Evolutionary conservation across 2,113 vertebrate species (phyloP).

Genomic region (Lota lota): DNA sequence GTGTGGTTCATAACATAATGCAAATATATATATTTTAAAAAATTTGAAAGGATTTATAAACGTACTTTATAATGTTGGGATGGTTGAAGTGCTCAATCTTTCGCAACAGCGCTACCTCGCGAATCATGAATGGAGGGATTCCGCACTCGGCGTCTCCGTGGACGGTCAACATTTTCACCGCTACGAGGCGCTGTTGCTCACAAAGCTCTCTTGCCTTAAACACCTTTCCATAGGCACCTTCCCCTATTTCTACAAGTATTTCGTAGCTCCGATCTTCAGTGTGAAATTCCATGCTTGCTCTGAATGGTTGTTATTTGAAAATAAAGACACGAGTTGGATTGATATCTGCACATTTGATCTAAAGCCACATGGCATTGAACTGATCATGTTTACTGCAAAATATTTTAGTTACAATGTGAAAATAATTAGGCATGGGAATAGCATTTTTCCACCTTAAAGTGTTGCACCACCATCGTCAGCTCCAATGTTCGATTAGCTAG

Average conservation of each 20-base stretch:
- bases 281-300: constrained; percentile 43
- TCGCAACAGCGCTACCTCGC: constrained; percentile 74
- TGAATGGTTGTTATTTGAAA: background rate
- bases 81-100: constrained; percentile 70
- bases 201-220: constrained; percentile 70
- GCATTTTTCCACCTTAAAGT: too few relatives aligned
- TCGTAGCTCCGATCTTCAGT: constrained; percentile 52
- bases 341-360: too few relatives aligned
- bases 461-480: too few relatives aligned
- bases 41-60: background rate
- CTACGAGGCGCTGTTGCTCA: constrained; percentile 64
- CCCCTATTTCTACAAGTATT: constrained; percentile 65
- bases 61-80: constrained; percentile 74
- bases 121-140: constrained; percentile 70
- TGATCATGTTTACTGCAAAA: too few relatives aligned
- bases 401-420: too few relatives aligned
- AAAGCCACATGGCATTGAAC: too few relatives aligned
- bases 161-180: constrained; percentile 71
- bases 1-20: too few relatives aligned
- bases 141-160: constrained; percentile 42
- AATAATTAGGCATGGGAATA: too few relatives aligned
- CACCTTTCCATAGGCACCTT: constrained; percentile 70
- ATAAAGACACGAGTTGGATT: background rate
- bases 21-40: background rate
- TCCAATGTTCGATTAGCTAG: too few relatives aligned